Base-by-base conservation (phyloP, 2,888 invertebrate genomes). In the Cephus pulcher region DNA sequence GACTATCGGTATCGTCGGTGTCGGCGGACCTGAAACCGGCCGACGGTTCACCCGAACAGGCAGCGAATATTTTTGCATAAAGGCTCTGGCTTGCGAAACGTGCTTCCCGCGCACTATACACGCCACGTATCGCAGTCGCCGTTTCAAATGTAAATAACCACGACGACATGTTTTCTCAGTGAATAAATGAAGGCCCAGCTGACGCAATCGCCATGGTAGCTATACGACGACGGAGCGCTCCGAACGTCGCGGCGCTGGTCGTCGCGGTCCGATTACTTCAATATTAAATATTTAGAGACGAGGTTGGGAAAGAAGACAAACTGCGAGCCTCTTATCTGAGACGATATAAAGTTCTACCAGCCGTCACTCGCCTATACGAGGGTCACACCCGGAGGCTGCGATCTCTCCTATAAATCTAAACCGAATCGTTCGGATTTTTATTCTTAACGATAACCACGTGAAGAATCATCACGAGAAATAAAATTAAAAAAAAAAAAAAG, bases 221-320 rank as follows among this genome's bases (percentile, higher is more conserved):
- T 35, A 15, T 15, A 37, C 75, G 32, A 56, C 34, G 56, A 74
- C 73, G 40, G 15, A 6, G 15, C 4, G 15, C 6, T 6, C 6
- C 6, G 15, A 40, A 6, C 40, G 70, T 30, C 70, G 70, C 70
- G 33, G 12, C 70, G 70, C 30, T 12, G 70, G 70, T 33, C 70
- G 70, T 15, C 70, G n/a, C 3, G 73, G n/a, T 56, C 34, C 75
- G 78, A 15, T 81, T 83, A 74, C 79, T 84, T 82, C 79, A 77
- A 84, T 85, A 86, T 85, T 82, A 83, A 87, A 85, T 86, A 83
- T 86, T 86, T 86, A 82, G 83, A 82, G 79, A 82, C 76, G 73
- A 34, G 69, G 74, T 77, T 71, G 40, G 74, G 78, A 75, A 79
- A 81, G 75, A 77, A 74, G 74, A 82, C 76, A 73, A 83, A 82